A percentile compares a stretch with the other conserved stretches of the same genome.
These are phyloP conservation scores for Formica exsecta DNA, from an alignment of 1,140 invertebrate species.

Conservation along the genomic window DNA sequence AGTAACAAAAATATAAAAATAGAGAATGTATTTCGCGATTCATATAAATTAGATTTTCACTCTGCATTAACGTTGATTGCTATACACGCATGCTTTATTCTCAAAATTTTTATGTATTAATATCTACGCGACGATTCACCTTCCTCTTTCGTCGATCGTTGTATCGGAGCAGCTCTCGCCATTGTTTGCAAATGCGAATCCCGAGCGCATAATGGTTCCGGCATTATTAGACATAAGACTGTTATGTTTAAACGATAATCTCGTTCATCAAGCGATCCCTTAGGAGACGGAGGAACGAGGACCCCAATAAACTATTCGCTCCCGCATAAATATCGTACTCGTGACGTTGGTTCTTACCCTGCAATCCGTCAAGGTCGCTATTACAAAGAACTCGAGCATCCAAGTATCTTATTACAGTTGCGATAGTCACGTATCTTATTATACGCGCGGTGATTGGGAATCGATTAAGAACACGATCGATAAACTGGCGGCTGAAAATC, in stretches of 20 bases:
- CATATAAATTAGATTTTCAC: neutral
- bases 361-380: conserved; percentile 45
- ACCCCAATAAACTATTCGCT: conserved; percentile 11
- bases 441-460: conserved; percentile 22
- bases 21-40: neutral
- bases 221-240: conserved; percentile 35
- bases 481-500: conserved; percentile 36
- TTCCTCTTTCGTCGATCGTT: neutral
- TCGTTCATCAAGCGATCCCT: neutral
- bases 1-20: neutral
- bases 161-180: neutral
- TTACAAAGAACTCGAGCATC: conserved; percentile 47
- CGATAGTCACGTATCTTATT: conserved; percentile 31
- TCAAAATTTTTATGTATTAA: neutral
- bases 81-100: neutral
- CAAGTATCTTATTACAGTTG: conserved; percentile 46
- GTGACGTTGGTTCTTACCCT: conserved; percentile 5
- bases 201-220: conserved; percentile 18
- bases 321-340: conserved; percentile 33
- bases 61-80: neutral
- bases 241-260: conserved; percentile 26
- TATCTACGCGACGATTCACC: neutral
- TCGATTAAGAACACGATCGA: conserved; percentile 49
- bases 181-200: conserved; percentile 61
- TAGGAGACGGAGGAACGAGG: neutral